Evolutionary conservation across 1,140 invertebrate species (phyloP), one percentile per base, ranked within the genome.

Genomic region (Gonioctena quinquepunctata): DNA sequence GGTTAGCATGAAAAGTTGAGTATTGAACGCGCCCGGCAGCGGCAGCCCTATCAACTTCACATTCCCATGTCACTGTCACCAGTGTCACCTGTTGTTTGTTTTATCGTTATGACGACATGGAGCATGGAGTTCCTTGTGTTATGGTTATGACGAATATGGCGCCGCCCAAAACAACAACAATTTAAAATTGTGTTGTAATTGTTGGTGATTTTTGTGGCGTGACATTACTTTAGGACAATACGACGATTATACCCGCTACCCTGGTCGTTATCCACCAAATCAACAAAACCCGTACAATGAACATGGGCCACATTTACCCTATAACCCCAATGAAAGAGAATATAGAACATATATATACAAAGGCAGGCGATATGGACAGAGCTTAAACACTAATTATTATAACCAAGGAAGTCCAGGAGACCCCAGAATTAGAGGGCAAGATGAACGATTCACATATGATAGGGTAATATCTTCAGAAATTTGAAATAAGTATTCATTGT

Each of bases 311-410:
- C 70, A 54, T 21, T 21, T 56, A 68, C 56, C 50, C 21, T 50
- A 61, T 52, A 72, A 65, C 18, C 73, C 80, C 57, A 68, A 78
- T 21, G 71, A 69, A 7, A 88, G 88, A 2, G 89, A 86, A 74
- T 88, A 88, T 1, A 88, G 88, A 78, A 92, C 91, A 1, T 93
- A 89, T 79, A 82, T 90, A 50, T 91, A 91, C 75, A 92, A 92
- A 76, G 89, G 89, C 77, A 87, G 91, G 65, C 86, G 90, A 70
- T 93, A 93, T 81, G 91, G 91, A 0, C 87, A 89, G 62, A 84
- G 84, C 23, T 54, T 18, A 7, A 54, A 19, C 23, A 18, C 48
- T 21, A 85, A 86, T 2, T 86, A 73, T 68, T 82, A 84, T 68
- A 82, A 84, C 68, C 80, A 83, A 61, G 79, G 77, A 23, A 62